Base-by-base conservation (phyloP, 2,888 invertebrate genomes). In the Drosophila mimica region DNA sequence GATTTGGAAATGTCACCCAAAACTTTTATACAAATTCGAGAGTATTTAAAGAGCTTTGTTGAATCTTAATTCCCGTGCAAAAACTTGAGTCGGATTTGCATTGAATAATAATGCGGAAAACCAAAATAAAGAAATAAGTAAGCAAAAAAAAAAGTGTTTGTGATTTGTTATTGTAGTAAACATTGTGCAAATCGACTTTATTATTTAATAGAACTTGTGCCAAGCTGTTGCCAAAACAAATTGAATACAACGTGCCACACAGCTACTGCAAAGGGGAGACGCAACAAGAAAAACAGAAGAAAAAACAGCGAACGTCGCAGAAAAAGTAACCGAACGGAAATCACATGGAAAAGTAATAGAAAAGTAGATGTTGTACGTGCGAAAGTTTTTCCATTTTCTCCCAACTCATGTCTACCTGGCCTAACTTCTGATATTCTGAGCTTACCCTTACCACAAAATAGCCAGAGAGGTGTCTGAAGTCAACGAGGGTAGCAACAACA, bases 181-280 rank as follows among this genome's bases (percentile, higher is more conserved):
- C 85, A 73, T 59, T 72, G 88, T 81, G 72, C 70, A 79, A 90
- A 87, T 90, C 79, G 89, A 89, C 75, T 90, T 79, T 87, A 89
- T 89, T 90, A 90, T 90, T 90, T 90, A 89, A 81, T 83, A 83
- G 87, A 90, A 87, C 74, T 86, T 83, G 63, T 56, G 79, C 74
- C 90, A 81, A 86, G 89, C 90, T 90, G 89, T 88, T 90, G 73
- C 90, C 85, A 78, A 88, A 85, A 83, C 86, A 86, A 86, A 86
- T 90, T 86, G 90, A 89, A 90, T 90, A 81, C 89, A 86, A 80
- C 78, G 74, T 79, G 77, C 51, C 77, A 25, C 46, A 25, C 46
- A 46, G 25, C 20, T 4, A 20, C 8, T 15, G 3, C 7, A 4
- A 46, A 15, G 20, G 7, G 4, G 15, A 46, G 7, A 20, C 15